Percentiles rank a stretch among this genome's conserved stretches.
Conservation (phyloP, 2,797 vertebrate species). For the Phrynocephalus forsythii region DNA sequence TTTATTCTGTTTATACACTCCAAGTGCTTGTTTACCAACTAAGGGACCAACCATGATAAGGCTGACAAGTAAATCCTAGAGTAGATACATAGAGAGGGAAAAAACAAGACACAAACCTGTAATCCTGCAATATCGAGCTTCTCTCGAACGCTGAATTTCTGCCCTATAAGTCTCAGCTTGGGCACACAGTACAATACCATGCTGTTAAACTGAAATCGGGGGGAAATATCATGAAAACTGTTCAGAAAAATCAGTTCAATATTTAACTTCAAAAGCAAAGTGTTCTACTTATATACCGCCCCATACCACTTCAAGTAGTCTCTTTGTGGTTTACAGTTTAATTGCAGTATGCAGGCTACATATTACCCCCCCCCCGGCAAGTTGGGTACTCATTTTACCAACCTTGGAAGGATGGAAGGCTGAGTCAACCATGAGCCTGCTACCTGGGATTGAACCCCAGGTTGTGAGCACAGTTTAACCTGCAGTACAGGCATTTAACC, state of each 20-base stretch:
- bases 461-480: no score
- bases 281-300: no score
- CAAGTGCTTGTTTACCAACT: background rate
- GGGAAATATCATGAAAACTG: background rate
- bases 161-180: constrained; percentile 93
- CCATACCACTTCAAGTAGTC: no score
- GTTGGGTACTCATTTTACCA: no score
- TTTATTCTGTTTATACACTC: background rate
- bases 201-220: constrained; percentile 90
- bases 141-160: constrained; percentile 97
- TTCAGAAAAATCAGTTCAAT: background rate
- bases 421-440: no score
- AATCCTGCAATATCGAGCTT: constrained; percentile 95
- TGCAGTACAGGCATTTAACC: no score
- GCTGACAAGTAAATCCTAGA: background rate
- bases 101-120: constrained; percentile 82
- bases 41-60: background rate
- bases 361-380: no score
- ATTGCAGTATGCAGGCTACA: no score
- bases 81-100: background rate
- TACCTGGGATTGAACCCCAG: no score
- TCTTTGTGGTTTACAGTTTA: no score
- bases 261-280: background rate
- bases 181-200: constrained; percentile 98
- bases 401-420: no score